A percentile compares a stretch with the other conserved stretches of the same genome.
Evolutionary conservation across 2,888 invertebrate species (phyloP).

Genomic region (Pachymerium ferrugineum): DNA sequence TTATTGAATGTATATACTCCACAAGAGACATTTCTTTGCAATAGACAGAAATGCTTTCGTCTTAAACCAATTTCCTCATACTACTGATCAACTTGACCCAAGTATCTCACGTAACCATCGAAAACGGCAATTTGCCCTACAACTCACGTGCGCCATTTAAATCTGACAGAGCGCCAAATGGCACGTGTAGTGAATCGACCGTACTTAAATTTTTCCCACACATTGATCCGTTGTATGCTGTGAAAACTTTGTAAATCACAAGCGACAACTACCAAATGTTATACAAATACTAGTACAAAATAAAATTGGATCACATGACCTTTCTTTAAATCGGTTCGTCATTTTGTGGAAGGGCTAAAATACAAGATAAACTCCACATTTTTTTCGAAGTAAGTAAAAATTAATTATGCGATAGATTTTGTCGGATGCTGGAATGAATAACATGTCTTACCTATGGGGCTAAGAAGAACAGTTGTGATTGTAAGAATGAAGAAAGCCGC

Average conservation of each 20-base stretch:
- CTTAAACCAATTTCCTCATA: not conserved
- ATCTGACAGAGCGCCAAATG: not conserved
- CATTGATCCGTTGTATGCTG: not conserved
- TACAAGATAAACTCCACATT: no score
- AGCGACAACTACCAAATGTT: not conserved
- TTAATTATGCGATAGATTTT: not conserved
- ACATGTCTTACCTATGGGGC: not conserved
- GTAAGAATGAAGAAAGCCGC: not conserved
- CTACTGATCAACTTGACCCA: not conserved
- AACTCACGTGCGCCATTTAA: not conserved
- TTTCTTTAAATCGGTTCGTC: no score
- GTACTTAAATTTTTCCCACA: not conserved
- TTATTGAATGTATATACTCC: no score
- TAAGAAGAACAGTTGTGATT: not conserved
- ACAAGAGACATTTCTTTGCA: no score
- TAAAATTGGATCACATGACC: not conserved
- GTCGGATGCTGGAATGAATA: not conserved
- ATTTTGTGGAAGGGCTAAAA: no score
- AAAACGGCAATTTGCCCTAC: not conserved
- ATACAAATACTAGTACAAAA: not conserved
- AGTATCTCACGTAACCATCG: not conserved
- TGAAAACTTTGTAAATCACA: not conserved
- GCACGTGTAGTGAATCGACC: not conserved
- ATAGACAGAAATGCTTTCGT: no score
- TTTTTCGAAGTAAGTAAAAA: no score